Percentiles rank a stretch among this genome's conserved stretches.
phyloP scores from a whole-genome alignment of 2,797 vertebrate species.

The Sebastes vulpes region DNA sequence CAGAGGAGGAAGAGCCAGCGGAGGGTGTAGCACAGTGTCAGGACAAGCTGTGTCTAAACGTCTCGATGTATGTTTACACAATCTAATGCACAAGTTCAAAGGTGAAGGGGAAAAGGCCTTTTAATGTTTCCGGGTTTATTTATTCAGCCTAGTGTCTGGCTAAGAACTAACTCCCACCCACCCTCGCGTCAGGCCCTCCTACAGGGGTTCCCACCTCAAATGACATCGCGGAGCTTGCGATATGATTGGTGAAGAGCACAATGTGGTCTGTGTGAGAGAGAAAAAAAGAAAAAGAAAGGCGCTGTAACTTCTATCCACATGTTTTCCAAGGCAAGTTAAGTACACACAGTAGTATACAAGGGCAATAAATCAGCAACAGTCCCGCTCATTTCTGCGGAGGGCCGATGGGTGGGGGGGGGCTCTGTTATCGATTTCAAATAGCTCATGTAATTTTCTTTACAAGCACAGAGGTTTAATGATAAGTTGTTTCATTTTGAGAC shows the following conservation, averaged over 20 bases:
- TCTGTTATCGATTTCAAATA: slow-evolving; percentile 70
- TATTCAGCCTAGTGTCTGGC: slow-evolving; percentile 86
- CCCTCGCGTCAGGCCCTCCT: slow-evolving; percentile 51
- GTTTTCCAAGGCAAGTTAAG: slow-evolving; percentile 65
- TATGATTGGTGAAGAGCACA: slow-evolving; percentile 71
- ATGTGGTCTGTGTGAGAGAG: slow-evolving; percentile 61
- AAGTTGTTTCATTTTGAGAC: slow-evolving; percentile 48
- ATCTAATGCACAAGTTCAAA: slow-evolving; percentile 87
- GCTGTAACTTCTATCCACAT: slow-evolving; percentile 66
- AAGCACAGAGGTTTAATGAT: slow-evolving; percentile 54
- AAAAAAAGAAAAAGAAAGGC: slow-evolving; percentile 11
- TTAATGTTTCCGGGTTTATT: slow-evolving; percentile 89
- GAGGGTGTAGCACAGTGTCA: slow-evolving; percentile 77
- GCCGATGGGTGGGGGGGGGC: background rate
- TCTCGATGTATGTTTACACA: slow-evolving; percentile 85
- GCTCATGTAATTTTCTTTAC: slow-evolving; percentile 68
- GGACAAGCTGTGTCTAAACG: slow-evolving; percentile 79
- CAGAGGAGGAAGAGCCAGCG: slow-evolving; percentile 47
- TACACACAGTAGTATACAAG: slow-evolving; percentile 72
- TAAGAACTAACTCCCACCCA: slow-evolving; percentile 78
- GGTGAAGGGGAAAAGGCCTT: slow-evolving; percentile 87
- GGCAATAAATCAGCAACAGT: slow-evolving; percentile 72
- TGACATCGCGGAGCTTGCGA: slow-evolving; percentile 59
- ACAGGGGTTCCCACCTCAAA: slow-evolving; percentile 66
- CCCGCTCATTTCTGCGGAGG: slow-evolving; percentile 42